Percentiles rank a stretch among this genome's conserved stretches.
These are phyloP conservation scores for Isichthys henryi DNA, from an alignment of 2,113 vertebrate species.

Conservation along the genomic window DNA sequence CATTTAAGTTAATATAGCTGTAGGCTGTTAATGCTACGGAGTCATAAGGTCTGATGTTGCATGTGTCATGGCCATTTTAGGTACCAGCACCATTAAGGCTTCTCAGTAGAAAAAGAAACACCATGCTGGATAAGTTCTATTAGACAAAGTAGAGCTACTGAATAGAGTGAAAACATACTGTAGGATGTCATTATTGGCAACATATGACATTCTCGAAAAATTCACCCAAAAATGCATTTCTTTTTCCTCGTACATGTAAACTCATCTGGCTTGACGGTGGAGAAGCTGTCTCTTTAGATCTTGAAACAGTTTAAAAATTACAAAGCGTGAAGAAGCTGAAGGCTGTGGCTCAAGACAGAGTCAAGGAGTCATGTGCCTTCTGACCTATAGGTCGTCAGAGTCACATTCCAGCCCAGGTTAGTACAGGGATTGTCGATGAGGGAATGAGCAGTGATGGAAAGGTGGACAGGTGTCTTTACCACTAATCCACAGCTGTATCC, in stretches of 20 bases:
- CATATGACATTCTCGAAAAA: neutral
- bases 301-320: neutral
- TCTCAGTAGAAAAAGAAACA: neutral
- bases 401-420: slow-evolving; percentile 53
- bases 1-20: neutral
- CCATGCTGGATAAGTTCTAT: neutral
- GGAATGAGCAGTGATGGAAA: slow-evolving; percentile 45
- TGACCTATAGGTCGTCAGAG: slow-evolving; percentile 32
- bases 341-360: slow-evolving; percentile 5
- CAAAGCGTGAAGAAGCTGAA: neutral
- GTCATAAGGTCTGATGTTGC: neutral
- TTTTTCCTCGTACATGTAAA: neutral
- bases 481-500: slow-evolving; percentile 44
- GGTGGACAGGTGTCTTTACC: slow-evolving; percentile 52
- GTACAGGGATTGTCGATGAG: slow-evolving; percentile 38
- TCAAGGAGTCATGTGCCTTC: slow-evolving; percentile 24
- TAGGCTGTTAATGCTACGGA: neutral
- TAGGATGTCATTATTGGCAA: neutral
- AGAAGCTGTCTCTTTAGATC: neutral
- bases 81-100: neutral
- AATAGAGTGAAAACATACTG: neutral
- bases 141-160: neutral
- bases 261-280: neutral
- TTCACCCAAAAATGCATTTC: neutral
- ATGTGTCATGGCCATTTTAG: neutral